Percentiles rank a stretch among this genome's conserved stretches.
Conservation (phyloP, 2,888 invertebrate genomes). For the Sepioteuthis lessoniana region DNA sequence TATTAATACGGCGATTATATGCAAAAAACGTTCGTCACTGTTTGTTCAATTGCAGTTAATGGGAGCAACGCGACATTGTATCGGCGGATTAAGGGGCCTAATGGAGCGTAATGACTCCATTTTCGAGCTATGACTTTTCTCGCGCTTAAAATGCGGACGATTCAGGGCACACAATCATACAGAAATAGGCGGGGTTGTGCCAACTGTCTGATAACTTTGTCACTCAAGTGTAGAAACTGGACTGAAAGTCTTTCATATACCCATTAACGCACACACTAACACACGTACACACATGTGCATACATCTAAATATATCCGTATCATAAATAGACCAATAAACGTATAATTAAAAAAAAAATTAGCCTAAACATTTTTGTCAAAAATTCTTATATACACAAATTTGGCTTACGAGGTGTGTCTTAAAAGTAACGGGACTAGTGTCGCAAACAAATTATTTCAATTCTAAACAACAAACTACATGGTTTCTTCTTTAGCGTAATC, state of each 20-base stretch:
- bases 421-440: too few species aligned
- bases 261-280: neutral
- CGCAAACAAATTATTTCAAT: too few species aligned
- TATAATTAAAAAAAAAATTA: too few species aligned
- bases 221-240: neutral
- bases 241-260: neutral
- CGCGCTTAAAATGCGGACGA: neutral
- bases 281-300: too few species aligned
- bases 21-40: neutral
- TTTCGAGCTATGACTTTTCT: neutral
- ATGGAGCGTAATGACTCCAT: neutral
- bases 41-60: slow-evolving; percentile 35
- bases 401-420: too few species aligned
- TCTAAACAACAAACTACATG: too few species aligned
- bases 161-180: neutral
- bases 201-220: neutral
- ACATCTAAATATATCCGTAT: neutral
- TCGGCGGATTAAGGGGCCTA: neutral
- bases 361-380: too few species aligned
- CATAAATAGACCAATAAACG: neutral
- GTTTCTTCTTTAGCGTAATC: too few species aligned
- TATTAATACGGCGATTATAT: neutral
- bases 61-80: neutral
- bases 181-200: neutral
- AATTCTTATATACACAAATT: too few species aligned